Percentiles rank a stretch among this genome's conserved stretches.
These are phyloP conservation scores for Gallinago paraguaiae DNA, from an alignment of 2,113 vertebrate genomes.

Conservation along the genomic window DNA sequence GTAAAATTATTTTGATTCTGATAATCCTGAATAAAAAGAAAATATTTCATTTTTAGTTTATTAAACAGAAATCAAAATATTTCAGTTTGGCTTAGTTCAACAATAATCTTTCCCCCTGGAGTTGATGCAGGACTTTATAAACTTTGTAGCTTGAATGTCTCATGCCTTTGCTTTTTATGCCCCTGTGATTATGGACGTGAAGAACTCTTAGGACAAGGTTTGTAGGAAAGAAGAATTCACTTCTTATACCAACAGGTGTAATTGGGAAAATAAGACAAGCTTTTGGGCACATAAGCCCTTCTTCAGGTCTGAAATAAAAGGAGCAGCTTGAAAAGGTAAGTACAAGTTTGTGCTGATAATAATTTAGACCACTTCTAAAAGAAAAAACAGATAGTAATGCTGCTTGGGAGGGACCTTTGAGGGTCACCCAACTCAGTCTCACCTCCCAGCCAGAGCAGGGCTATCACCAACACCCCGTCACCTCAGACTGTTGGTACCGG, in stretches of 20 bases:
- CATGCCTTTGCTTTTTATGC: not conserved
- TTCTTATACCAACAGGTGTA: not conserved
- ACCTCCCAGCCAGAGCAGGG: not conserved
- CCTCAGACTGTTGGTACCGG: not conserved
- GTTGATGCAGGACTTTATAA: not conserved
- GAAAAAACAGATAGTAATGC: not conserved
- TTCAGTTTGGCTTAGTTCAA: not conserved
- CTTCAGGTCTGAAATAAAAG: not conserved
- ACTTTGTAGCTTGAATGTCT: not conserved
- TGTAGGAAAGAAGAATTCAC: not conserved
- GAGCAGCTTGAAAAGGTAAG: not conserved
- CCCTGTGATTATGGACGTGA: not conserved
- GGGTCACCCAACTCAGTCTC: not conserved
- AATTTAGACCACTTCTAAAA: not conserved
- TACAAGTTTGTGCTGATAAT: not conserved
- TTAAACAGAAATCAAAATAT: not conserved
- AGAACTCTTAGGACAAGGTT: not conserved
- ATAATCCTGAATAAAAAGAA: not conserved
- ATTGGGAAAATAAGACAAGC: not conserved
- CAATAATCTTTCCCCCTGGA: not conserved
- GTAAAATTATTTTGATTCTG: not conserved
- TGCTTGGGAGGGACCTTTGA: not conserved
- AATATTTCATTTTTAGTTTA: not conserved
- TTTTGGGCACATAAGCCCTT: not conserved
- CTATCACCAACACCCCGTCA: not conserved